Conservation (phyloP, 2,113 vertebrate species). For the Bothrops jararaca region DNA sequence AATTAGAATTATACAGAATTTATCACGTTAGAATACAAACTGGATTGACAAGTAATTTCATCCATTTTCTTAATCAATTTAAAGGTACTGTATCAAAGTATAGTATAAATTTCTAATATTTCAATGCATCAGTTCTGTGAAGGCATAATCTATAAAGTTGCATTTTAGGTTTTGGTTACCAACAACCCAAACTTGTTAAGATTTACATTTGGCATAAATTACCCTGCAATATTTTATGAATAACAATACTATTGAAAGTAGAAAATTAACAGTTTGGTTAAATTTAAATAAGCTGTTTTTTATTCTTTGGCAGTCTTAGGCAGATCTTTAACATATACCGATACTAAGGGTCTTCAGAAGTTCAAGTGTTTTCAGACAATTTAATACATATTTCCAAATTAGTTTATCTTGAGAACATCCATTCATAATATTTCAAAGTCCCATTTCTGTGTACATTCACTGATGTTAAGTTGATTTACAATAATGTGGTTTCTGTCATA, state of each 20-base stretch:
- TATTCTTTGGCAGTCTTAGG: background rate
- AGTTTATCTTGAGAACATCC: background rate
- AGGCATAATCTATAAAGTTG: background rate
- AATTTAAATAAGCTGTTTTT: background rate
- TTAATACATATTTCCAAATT: background rate
- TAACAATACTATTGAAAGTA: background rate
- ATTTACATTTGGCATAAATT: background rate
- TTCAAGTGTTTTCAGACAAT: background rate
- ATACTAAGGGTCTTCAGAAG: slow-evolving; percentile 54
- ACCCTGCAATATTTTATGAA: slow-evolving; percentile 15
- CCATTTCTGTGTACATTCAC: slow-evolving; percentile 74
- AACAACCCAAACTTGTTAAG: background rate
- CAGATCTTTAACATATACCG: slow-evolving; percentile 38
- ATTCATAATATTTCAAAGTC: slow-evolving; percentile 76
- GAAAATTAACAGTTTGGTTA: background rate
- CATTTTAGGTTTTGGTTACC: background rate
- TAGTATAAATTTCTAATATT: background rate
- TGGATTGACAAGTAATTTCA: background rate
- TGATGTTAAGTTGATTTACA: slow-evolving; percentile 61
- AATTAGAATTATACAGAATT: background rate
- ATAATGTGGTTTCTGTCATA: slow-evolving; percentile 76
- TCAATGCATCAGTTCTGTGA: background rate
- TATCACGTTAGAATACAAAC: background rate
- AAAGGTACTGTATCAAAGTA: slow-evolving; percentile 29
- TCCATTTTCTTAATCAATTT: background rate